Evolutionary conservation across 1,140 invertebrate genomes (phyloP).

Genomic region (Drosophila chauvacae): DNA sequence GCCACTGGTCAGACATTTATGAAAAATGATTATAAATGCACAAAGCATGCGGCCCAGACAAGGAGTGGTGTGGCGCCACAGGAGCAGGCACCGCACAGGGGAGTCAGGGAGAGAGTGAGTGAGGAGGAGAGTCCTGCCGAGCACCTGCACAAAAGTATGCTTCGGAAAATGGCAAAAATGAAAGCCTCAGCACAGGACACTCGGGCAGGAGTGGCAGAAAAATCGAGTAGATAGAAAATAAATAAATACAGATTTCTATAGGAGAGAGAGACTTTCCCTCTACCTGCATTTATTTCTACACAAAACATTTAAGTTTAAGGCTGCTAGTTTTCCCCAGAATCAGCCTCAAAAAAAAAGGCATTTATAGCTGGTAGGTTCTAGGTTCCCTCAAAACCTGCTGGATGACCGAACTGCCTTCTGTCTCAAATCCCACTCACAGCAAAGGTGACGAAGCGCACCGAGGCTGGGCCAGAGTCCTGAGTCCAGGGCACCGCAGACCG

Average conservation of each 20-base stretch:
- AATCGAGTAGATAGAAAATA: not conserved
- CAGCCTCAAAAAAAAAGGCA: not conserved
- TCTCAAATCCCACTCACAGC: slow-evolving; percentile 6
- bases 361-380: not conserved
- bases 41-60: slow-evolving; percentile 61
- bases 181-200: slow-evolving; percentile 27
- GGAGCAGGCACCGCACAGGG: not conserved
- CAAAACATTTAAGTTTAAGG: not conserved
- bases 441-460: slow-evolving; percentile 35
- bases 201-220: not conserved
- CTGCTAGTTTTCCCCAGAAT: not conserved
- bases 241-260: slow-evolving; percentile 9
- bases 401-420: too few relatives aligned
- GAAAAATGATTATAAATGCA: slow-evolving; percentile 83
- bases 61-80: slow-evolving; percentile 8
- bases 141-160: slow-evolving; percentile 63
- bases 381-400: not conserved
- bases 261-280: not conserved
- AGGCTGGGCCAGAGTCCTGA: not conserved
- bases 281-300: not conserved
- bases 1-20: slow-evolving; percentile 72
- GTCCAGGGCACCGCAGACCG: slow-evolving; percentile 46
- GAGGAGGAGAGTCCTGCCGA: slow-evolving; percentile 3
- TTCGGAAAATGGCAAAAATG: slow-evolving; percentile 54
- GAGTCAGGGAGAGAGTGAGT: too few relatives aligned